Base-by-base conservation (phyloP, 2,888 invertebrate species). In the Perithous albicinctus region DNA sequence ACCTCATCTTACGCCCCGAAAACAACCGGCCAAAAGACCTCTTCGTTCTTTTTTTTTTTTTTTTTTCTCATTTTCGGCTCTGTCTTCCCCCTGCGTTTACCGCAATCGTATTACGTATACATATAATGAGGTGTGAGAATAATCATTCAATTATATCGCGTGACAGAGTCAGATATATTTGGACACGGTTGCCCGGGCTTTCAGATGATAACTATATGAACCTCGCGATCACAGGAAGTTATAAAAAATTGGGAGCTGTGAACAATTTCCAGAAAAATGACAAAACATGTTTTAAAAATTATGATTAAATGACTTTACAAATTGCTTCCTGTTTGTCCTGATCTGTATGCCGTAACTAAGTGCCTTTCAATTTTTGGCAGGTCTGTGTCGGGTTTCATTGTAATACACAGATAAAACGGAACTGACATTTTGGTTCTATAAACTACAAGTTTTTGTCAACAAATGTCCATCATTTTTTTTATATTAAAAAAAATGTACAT, bases 71-170 rank as follows among this genome's bases (percentile, higher is more conserved):
- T 73, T 75, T 70, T 43, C 75, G n/a, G 32, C 7, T 41, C 67
- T 46, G 12, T 43, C 66, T 70, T 54, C 51, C 41, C 38, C 51
- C 56, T 18, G 29, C 18, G 43, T 63, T 67, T 54, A 69, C 51
- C 38, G 26, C 56, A 63, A 70, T 64, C 43, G 63, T 64, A 64
- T 29, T 54, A 29, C 29, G 63, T 38, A 41, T 41, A 64, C 66
- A 64, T 48, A 56, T 76, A 79, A 82, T 76, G 74, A 82, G 78
- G 76, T 72, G 78, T 67, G 87, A 89, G 87, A 88, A 88, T 89
- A 89, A 90, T 90, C 89, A 89, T 88, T 90, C 89, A 90, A 90
- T 90, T 90, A 90, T 84, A 74, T 83, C 87, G 88, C 89, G 88
- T 90, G 90, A 90, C 89, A 61, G 79, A 77, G 86, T 85, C 84